Base-by-base conservation (phyloP, 1,140 invertebrate genomes). In the Drosophila albomicans region DNA sequence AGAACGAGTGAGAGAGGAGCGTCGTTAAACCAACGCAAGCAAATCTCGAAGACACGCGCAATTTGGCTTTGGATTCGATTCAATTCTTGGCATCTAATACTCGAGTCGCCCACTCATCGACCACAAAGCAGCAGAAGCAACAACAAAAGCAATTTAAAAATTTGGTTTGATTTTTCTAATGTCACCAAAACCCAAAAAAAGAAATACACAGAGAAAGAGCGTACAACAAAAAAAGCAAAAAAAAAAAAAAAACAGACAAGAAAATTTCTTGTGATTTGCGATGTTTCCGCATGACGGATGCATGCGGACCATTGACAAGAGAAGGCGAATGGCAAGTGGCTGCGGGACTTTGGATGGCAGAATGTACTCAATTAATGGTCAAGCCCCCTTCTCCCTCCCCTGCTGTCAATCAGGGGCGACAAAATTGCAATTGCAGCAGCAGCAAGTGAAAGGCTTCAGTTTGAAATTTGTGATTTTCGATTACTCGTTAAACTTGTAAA, bases 201-300 rank as follows among this genome's bases (percentile, higher is more conserved):
- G 10, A 38, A 28, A 6, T 11, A 54, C 11, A 32, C 5, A 32
- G 6, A 1, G 30, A 57, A 46, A 62, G 52, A 59, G 77, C 30
- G 30, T 7, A 7, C 25, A 52, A 52, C 32, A 30, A n/a, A 6
- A n/a, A 5, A n/a, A n/a, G n/a, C n/a, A n/a, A n/a, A 32, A 41
- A 16, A 13, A 63, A 71, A n/a, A 45, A 16, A 7, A 67, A 56
- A 54, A 61, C 52, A 59, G 77, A 78, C 62, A 67, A 56, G 73
- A 73, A 63, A 67, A 56, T 81, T 78, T 77, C 59, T 67, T 58
- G 73, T 81, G 58, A 51, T 81, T 81, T 81, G 46, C 49, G 16
- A 63, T 78, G 43, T 78, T 73, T 52, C 43, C 49, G 66, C 62
- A 65, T 71, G 78, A 72, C 51, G 62, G 73, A 67, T 70, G 67